phyloP scores from a whole-genome alignment of 1,140 invertebrate species.

The Orius laevigatus region DNA sequence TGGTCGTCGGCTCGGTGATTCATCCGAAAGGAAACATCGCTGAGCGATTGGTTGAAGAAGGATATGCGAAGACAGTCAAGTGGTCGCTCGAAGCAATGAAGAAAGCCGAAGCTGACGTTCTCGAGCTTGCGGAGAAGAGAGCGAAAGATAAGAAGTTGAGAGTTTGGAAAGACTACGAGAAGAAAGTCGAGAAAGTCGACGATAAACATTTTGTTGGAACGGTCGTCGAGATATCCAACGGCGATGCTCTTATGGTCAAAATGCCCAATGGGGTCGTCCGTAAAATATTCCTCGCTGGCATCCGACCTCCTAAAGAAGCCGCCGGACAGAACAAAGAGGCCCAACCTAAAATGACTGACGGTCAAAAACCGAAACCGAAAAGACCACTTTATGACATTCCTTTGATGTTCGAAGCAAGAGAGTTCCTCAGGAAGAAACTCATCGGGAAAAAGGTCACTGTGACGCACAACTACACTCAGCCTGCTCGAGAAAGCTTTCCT shows the following conservation, averaged over 20 bases:
- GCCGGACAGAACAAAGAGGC: too few species aligned
- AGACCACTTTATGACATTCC: constrained; percentile 92
- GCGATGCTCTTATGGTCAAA: constrained; percentile 80
- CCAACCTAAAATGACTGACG: constrained; percentile 31
- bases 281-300: constrained; percentile 91
- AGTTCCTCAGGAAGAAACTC: constrained; percentile 89
- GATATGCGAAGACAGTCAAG: constrained; percentile 92
- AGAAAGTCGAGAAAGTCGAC: constrained; percentile 29
- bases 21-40: constrained; percentile 94
- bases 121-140: constrained; percentile 63
- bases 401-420: constrained; percentile 94
- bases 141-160: constrained; percentile 78
- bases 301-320: constrained; percentile 68
- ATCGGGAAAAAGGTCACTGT: constrained; percentile 92
- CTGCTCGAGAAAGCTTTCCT: constrained; percentile 77
- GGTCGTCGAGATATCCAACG: constrained; percentile 86
- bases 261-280: constrained; percentile 57
- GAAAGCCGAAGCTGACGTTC: constrained; percentile 52
- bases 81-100: constrained; percentile 88
- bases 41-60: constrained; percentile 74
- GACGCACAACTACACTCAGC: constrained; percentile 90
- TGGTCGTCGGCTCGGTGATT: constrained; percentile 85
- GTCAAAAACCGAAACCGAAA: constrained; percentile 35
- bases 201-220: constrained; percentile 72
- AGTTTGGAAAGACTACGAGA: constrained; percentile 71